Conservation (phyloP, 1,140 invertebrate species). For the Cepaea nemoralis region DNA sequence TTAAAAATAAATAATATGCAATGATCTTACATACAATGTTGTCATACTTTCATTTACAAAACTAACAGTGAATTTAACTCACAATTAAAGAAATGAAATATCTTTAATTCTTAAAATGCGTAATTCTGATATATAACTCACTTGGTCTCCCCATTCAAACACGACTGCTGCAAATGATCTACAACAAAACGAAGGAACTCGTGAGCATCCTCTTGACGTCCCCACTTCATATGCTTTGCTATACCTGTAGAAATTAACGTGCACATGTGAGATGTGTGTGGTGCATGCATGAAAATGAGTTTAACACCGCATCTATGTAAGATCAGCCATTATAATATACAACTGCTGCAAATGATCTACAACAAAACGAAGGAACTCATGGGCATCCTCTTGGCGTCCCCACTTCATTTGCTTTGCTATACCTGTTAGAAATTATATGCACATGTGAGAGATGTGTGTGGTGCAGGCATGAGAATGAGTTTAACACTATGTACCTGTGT, state of each 20-base stretch:
- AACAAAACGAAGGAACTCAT: slow-evolving; percentile 93
- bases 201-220: slow-evolving; percentile 96
- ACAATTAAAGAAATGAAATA: no score
- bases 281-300: background rate
- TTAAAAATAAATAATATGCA: no score
- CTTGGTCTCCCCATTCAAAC: slow-evolving; percentile 80
- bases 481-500: no score
- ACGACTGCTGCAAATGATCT: slow-evolving; percentile 93
- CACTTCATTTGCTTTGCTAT: slow-evolving; percentile 92
- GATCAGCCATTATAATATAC: no score
- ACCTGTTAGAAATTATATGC: no score
- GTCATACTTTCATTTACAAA: no score
- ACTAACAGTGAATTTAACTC: no score
- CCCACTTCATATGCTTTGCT: slow-evolving; percentile 89
- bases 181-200: slow-evolving; percentile 93
- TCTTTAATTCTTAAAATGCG: no score
- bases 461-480: no score
- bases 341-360: slow-evolving; percentile 95
- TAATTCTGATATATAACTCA: slow-evolving; percentile 62
- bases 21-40: no score
- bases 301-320: no score
- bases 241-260: slow-evolving; percentile 75
- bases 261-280: background rate
- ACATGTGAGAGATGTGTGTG: no score
- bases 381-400: slow-evolving; percentile 95